These are phyloP conservation scores for Takifugu rubripes DNA, from an alignment of 2,797 vertebrate species.

Conservation along the genomic window DNA sequence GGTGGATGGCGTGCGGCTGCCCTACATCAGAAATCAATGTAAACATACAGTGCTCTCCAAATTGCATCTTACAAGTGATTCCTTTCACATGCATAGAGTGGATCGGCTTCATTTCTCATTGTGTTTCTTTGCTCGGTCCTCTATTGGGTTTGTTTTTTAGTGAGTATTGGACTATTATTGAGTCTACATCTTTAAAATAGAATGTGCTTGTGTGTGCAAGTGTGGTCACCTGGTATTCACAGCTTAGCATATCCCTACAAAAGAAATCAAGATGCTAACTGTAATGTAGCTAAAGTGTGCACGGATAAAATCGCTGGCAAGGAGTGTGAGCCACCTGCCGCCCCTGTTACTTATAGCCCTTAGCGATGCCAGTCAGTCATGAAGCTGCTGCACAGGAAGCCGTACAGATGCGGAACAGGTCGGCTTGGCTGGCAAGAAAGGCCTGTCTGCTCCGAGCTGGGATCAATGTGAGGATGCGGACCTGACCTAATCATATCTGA, in stretches of 20 bases:
- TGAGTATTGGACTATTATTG: conserved; percentile 40
- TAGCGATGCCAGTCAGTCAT: conserved; percentile 40
- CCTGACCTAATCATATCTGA: conserved; percentile 67
- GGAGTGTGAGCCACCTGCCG: conserved; percentile 37
- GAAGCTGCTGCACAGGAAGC: conserved; percentile 41
- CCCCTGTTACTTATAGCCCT: conserved; percentile 11
- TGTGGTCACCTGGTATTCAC: too few species aligned
- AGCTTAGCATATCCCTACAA: not conserved
- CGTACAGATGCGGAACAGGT: conserved; percentile 17
- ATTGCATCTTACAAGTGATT: conserved; percentile 37
- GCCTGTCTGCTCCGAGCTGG: conserved; percentile 27
- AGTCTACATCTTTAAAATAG: conserved; percentile 21
- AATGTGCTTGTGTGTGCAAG: too few species aligned
- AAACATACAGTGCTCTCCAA: conserved; percentile 21
- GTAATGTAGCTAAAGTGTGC: conserved; percentile 9
- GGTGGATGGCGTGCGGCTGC: conserved; percentile 21
- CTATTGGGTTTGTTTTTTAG: too few species aligned
- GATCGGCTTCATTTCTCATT: conserved; percentile 23
- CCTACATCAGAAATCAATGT: conserved; percentile 49
- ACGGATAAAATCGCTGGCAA: conserved; percentile 20
- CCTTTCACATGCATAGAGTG: not conserved
- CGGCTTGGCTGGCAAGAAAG: conserved; percentile 11
- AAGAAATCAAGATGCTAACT: conserved; percentile 2
- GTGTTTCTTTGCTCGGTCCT: too few species aligned
- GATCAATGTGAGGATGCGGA: conserved; percentile 56